phyloP scores from a whole-genome alignment of 1,140 invertebrate genomes.

The Aradophagus sp. region DNA sequence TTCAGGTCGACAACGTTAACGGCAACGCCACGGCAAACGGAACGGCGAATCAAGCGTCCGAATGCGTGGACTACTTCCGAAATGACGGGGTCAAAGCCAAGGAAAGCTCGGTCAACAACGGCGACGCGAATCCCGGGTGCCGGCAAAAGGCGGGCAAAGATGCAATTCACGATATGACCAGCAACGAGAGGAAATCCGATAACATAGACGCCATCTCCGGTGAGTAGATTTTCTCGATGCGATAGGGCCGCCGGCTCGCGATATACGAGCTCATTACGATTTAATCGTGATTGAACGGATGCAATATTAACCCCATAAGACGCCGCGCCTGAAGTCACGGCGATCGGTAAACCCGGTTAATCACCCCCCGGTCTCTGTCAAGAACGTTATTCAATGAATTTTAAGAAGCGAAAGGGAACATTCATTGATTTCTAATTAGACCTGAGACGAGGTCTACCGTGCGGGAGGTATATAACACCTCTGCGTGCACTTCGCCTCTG shows the following conservation, averaged over 20 bases:
- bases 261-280: slow-evolving; percentile 32
- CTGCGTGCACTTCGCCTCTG: too few relatives aligned
- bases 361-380: too few relatives aligned
- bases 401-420: too few relatives aligned
- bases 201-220: slow-evolving; percentile 65
- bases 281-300: too few relatives aligned
- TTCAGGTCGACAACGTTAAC: slow-evolving; percentile 60
- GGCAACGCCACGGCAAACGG: slow-evolving; percentile 59
- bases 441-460: too few relatives aligned
- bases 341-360: too few relatives aligned
- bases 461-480: too few relatives aligned
- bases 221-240: slow-evolving; percentile 59
- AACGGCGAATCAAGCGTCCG: slow-evolving; percentile 52
- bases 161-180: slow-evolving; percentile 58
- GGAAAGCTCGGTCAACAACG: slow-evolving; percentile 38
- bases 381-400: too few relatives aligned
- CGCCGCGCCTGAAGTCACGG: too few relatives aligned
- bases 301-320: too few relatives aligned
- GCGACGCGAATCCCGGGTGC: slow-evolving; percentile 60
- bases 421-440: too few relatives aligned
- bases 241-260: too few relatives aligned
- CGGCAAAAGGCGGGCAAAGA: slow-evolving; percentile 66
- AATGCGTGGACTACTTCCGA: slow-evolving; percentile 52
- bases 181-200: slow-evolving; percentile 66
- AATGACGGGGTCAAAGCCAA: slow-evolving; percentile 50